phyloP scores from a whole-genome alignment of 2,888 invertebrate genomes.

The Dynastes hyllus region DNA sequence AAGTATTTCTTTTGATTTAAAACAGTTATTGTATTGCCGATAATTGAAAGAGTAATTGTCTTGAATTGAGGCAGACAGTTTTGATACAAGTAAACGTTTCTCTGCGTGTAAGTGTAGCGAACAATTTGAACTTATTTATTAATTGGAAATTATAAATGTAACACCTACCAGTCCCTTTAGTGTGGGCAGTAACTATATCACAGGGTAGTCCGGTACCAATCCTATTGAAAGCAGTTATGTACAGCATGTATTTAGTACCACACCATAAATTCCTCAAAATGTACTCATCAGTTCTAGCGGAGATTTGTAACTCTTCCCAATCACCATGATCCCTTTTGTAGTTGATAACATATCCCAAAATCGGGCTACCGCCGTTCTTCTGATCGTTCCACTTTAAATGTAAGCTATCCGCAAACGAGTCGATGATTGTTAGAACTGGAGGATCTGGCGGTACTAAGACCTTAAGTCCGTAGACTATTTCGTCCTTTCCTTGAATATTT shows the following conservation, averaged over 20 bases:
- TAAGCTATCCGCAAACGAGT: slow-evolving; percentile 87
- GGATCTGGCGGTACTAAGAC: slow-evolving; percentile 90
- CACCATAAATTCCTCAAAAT: slow-evolving; percentile 89
- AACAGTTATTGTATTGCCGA: too few relatives aligned
- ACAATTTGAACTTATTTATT: too few relatives aligned
- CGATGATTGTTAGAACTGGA: slow-evolving; percentile 86
- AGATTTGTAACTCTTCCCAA: slow-evolving; percentile 92
- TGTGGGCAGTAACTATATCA: slow-evolving; percentile 89
- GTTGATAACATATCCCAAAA: slow-evolving; percentile 90
- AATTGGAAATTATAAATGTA: not conserved
- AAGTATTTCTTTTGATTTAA: too few relatives aligned
- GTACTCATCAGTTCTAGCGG: slow-evolving; percentile 86
- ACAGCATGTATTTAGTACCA: slow-evolving; percentile 90
- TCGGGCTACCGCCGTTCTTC: slow-evolving; percentile 87
- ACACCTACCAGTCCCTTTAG: slow-evolving; percentile 82
- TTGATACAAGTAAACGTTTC: too few relatives aligned
- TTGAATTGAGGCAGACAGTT: too few relatives aligned
- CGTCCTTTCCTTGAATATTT: slow-evolving; percentile 88
- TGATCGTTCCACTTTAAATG: slow-evolving; percentile 86
- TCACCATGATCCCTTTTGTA: slow-evolving; percentile 93
- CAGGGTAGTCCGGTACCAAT: slow-evolving; percentile 93
- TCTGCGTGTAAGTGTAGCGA: too few relatives aligned
- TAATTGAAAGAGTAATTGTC: too few relatives aligned
- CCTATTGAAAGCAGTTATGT: slow-evolving; percentile 92
- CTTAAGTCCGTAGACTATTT: slow-evolving; percentile 84